Conservation (phyloP, 1,140 invertebrate genomes). For the Trichomalopsis sarcophagae region DNA sequence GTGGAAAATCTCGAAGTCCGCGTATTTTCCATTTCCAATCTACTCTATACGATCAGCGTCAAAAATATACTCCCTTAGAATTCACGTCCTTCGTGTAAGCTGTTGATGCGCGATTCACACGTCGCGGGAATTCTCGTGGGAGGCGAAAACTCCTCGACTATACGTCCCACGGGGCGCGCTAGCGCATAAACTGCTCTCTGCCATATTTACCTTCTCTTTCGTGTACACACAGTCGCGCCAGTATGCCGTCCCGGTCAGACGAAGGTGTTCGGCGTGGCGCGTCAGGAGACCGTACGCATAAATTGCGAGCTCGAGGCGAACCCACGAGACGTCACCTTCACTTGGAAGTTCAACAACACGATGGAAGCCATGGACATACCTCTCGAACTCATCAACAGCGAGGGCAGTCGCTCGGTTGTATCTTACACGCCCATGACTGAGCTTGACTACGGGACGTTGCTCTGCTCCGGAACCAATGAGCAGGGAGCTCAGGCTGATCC, state of each 20-base stretch:
- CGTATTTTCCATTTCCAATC: background rate
- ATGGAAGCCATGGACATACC: conserved; percentile 82
- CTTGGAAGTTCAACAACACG: conserved; percentile 87
- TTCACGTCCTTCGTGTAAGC: too few relatives aligned
- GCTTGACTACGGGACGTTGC: conserved; percentile 82
- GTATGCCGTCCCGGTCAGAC: conserved; percentile 81
- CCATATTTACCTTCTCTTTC: background rate
- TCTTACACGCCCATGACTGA: conserved; percentile 83
- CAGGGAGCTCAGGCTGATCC: conserved; percentile 81
- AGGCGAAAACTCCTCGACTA: background rate
- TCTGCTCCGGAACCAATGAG: conserved; percentile 83
- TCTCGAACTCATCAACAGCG: conserved; percentile 76
- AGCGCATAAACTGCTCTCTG: background rate
- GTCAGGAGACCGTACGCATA: conserved; percentile 85
- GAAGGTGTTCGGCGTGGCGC: conserved; percentile 84
- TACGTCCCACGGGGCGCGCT: background rate
- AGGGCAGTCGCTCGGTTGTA: conserved; percentile 78
- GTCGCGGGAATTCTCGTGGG: background rate
- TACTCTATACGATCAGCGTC: too few relatives aligned
- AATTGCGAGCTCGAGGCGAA: conserved; percentile 91
- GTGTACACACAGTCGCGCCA: conserved; percentile 79
- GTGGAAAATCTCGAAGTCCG: background rate
- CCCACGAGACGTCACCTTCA: conserved; percentile 82
- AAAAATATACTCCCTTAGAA: too few relatives aligned
- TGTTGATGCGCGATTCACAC: background rate